A percentile compares a stretch with the other conserved stretches of the same genome.
Conservation (phyloP, 2,888 invertebrate species). For the Dinocampus coccinellae region DNA sequence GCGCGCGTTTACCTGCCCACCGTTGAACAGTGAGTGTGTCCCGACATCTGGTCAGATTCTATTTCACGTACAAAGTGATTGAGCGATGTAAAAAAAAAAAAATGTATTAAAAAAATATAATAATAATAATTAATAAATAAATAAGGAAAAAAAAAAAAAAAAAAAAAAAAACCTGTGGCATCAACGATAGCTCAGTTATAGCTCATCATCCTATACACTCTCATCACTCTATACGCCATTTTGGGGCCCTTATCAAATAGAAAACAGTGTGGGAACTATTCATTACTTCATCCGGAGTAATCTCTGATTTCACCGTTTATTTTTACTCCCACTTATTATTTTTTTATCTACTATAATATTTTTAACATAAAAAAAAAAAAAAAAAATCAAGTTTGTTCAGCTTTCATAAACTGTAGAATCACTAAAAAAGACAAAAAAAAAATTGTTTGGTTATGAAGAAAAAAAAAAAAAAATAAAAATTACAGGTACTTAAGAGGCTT, state of each 20-base stretch:
- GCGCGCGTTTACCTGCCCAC: constrained; percentile 32
- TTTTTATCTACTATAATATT: not conserved
- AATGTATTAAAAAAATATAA: too few species aligned
- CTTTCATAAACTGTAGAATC: not conserved
- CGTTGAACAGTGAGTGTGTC: constrained; percentile 32
- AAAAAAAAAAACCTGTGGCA: not conserved
- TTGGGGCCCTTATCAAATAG: constrained; percentile 35
- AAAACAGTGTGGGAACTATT: constrained; percentile 27
- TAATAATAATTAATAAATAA: too few species aligned
- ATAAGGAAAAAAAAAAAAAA: constrained; percentile 32
- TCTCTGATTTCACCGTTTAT: constrained; percentile 12
- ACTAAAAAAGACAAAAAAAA: not conserved
- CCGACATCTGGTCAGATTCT: constrained; percentile 68
- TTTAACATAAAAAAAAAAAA: constrained; percentile 20
- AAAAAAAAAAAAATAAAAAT: not conserved
- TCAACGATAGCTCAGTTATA: not conserved
- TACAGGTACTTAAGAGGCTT: not conserved
- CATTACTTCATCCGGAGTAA: constrained; percentile 24
- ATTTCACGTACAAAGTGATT: constrained; percentile 56
- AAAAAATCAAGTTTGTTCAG: constrained; percentile 9
- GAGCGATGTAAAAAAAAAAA: constrained; percentile 27
- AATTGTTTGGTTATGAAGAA: not conserved
- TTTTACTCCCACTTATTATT: constrained; percentile 18
- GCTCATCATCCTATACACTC: not conserved
- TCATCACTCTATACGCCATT: constrained; percentile 4